Base-by-base conservation (phyloP, 1,140 invertebrate species). In the Sarcophaga peregrina region DNA sequence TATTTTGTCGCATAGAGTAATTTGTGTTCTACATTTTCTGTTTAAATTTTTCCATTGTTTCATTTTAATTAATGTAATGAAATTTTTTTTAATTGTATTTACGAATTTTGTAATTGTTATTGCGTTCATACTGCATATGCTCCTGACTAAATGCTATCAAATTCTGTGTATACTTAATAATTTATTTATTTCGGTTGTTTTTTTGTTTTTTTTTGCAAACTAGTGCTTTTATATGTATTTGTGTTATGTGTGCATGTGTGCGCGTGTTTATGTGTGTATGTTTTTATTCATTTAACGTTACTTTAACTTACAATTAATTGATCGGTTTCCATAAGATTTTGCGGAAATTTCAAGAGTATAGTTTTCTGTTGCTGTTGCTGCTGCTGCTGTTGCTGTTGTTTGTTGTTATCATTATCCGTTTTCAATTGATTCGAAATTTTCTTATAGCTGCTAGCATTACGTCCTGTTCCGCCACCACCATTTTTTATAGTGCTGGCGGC, bases 261-360 rank as follows among this genome's bases (percentile, higher is more conserved):
- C 7, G 54, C 11, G 52, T 68, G 17, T 68, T 20, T 20, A 68
- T n/a, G n/a, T n/a, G 54, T n/a, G 15, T 62, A 9, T 25, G 8
- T 10, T 7, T 62, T 62, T 62, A 17, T 37, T 37, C 4, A 58
- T n/a, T 58, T 58, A 37, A 58, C 13, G n/a, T 58, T 58, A 13
- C 52, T 45, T 37, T 10, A 75, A 89, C 89, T 89, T 84, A 90
- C 89, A 85, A 90, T 89, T 83, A 90, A 46, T 82, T 90, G 89
- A 48, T 90, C 89, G 75, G 89, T 86, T 48, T 90, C 89, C 82
- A 78, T 78, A 25, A 86, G 68, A 78, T 88, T 87, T 62, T 87
- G 86, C 0, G 90, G 89, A 48, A 90, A 85, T 86, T 90, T 90
- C 62, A 90, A 84, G 68, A 90, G 73, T 45, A 90, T 87, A 0